Conservation (phyloP, 2,888 invertebrate species). For the Hecatera dysodea region DNA sequence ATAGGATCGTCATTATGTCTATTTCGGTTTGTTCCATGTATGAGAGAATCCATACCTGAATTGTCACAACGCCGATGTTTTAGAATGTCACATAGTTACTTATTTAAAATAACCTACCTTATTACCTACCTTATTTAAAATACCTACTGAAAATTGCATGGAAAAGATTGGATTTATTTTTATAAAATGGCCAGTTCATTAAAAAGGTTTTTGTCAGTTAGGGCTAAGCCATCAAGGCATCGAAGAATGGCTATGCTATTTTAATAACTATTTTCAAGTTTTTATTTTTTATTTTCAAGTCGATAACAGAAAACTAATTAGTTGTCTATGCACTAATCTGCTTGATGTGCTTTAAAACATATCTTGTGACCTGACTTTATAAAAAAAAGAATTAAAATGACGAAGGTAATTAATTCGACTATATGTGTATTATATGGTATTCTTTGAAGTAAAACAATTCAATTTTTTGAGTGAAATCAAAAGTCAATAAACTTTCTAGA, state of each 20-base stretch:
- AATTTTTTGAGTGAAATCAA: background rate
- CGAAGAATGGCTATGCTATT: background rate
- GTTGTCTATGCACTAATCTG: background rate
- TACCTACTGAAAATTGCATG: no score
- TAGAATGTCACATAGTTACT: background rate
- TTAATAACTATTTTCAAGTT: background rate
- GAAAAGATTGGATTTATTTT: background rate
- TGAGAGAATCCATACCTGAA: no score
- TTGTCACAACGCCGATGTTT: background rate
- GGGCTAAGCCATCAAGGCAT: background rate
- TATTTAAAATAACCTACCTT: background rate
- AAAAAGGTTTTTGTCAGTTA: background rate
- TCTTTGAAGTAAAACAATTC: background rate
- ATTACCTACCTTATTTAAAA: no score
- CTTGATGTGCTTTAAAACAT: background rate
- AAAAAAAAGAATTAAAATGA: background rate
- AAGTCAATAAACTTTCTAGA: conserved; percentile 14
- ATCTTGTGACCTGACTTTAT: background rate
- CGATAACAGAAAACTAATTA: background rate
- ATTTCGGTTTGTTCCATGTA: background rate
- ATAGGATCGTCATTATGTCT: background rate
- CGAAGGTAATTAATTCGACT: background rate
- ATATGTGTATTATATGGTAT: background rate
- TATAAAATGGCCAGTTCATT: background rate
- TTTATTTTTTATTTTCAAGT: no score